Evolutionary conservation across 2,797 vertebrate species (phyloP).

Genomic region (Cuniculus paca): DNA sequence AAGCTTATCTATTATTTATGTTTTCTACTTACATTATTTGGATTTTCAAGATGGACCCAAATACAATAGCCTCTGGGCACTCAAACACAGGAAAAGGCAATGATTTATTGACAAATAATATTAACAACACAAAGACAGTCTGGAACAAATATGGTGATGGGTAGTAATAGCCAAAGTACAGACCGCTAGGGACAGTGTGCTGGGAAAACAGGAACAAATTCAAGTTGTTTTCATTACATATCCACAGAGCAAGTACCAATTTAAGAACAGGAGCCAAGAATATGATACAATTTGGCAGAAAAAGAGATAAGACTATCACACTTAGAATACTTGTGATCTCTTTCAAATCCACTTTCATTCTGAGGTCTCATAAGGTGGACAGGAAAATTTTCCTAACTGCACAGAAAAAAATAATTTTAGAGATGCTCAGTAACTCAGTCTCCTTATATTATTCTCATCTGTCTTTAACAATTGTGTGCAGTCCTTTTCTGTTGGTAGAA

Average conservation of each 20-base stretch:
- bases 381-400: not conserved
- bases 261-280: not conserved
- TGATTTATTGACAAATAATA: constrained; percentile 79
- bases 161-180: not conserved
- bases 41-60: constrained; percentile 78
- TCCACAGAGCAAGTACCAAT: not conserved
- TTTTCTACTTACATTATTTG: constrained; percentile 76
- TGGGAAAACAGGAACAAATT: not conserved
- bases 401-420: not conserved
- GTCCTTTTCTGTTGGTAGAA: not conserved
- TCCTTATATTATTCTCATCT: not conserved
- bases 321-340: not conserved
- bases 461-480: not conserved
- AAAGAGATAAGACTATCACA: not conserved
- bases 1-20: constrained; percentile 79
- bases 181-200: not conserved
- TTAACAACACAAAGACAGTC: constrained; percentile 68
- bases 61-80: constrained; percentile 65
- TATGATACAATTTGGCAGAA: not conserved
- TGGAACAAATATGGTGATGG: constrained; percentile 24
- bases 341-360: not conserved
- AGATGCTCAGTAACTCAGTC: not conserved
- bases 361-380: not conserved
- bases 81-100: constrained; percentile 63
- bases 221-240: constrained; percentile 14